A percentile compares a stretch with the other conserved stretches of the same genome.
phyloP scores from a whole-genome alignment of 2,113 vertebrate species.

The Glaucidium brasilianum region DNA sequence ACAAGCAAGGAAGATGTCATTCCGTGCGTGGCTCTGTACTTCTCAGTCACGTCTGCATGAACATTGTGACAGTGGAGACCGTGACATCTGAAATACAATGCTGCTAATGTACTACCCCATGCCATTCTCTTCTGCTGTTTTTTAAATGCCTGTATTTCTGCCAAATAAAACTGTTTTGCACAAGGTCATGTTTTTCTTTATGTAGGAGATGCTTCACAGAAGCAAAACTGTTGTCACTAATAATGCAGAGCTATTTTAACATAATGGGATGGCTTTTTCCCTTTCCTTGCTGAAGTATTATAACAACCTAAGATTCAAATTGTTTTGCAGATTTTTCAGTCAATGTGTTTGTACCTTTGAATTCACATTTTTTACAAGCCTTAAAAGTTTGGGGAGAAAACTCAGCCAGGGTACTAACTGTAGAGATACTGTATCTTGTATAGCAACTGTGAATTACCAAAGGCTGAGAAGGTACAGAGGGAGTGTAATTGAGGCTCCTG shows the following conservation, averaged over 20 bases:
- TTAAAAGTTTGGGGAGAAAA: background rate
- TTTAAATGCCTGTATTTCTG: background rate
- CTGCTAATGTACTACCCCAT: background rate
- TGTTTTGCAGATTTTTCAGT: background rate
- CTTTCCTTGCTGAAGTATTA: background rate
- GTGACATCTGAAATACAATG: background rate
- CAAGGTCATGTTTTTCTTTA: background rate
- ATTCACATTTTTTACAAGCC: background rate
- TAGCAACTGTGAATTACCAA: background rate
- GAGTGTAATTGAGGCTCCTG: background rate
- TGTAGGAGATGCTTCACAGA: background rate
- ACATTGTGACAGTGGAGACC: accelerated
- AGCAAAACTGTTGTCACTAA: background rate
- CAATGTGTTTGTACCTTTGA: background rate
- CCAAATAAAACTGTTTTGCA: background rate
- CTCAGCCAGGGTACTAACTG: background rate
- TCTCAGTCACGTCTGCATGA: no score
- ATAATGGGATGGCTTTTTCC: background rate
- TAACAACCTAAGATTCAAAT: background rate
- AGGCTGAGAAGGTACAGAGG: background rate
- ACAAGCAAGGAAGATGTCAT: accelerated
- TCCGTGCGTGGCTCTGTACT: background rate
- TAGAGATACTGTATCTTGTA: background rate
- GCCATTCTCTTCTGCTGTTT: background rate
- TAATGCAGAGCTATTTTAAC: background rate